Evolutionary conservation across 2,113 vertebrate species (phyloP).

Genomic region (Oryzias curvinotus): DNA sequence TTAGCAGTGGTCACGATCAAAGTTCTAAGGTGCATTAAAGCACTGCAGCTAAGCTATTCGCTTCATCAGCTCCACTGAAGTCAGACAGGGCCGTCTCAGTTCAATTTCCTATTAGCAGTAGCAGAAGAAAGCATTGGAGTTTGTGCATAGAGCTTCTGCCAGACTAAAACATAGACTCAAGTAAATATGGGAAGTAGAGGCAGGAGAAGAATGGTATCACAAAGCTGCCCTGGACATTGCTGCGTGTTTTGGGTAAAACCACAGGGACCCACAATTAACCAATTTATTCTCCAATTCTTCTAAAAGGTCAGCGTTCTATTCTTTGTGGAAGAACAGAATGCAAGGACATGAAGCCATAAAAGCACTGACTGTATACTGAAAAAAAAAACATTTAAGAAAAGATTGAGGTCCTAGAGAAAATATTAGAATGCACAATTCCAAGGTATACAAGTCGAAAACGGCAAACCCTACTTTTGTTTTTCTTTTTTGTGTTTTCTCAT

Average conservation of each 20-base stretch:
- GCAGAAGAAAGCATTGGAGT: constrained; percentile 19
- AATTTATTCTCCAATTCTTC: constrained; percentile 46
- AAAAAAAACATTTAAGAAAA: too few relatives aligned
- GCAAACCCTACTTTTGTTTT: too few relatives aligned
- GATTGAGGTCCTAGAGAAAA: too few relatives aligned
- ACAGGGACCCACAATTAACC: constrained; percentile 37
- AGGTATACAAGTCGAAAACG: too few relatives aligned
- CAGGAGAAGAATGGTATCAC: constrained; percentile 36
- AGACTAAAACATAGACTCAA: constrained; percentile 40
- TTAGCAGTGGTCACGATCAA: constrained; percentile 20
- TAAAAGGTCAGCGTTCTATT: constrained; percentile 58
- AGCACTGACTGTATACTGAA: constrained; percentile 40
- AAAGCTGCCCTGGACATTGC: constrained; percentile 57
- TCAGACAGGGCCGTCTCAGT: constrained; percentile 20
- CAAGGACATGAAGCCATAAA: constrained; percentile 50
- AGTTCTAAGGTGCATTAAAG: constrained; percentile 11
- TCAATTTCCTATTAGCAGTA: constrained; percentile 25
- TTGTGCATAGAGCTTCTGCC: constrained; percentile 19
- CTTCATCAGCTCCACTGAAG: constrained; percentile 39
- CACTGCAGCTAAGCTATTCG: not conserved
- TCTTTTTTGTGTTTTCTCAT: too few relatives aligned
- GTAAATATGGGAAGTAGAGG: constrained; percentile 16
- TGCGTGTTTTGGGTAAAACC: constrained; percentile 48
- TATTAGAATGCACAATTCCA: too few relatives aligned
- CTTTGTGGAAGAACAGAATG: constrained; percentile 34